A percentile compares a stretch with the other conserved stretches of the same genome.
Evolutionary conservation across 2,113 vertebrate genomes (phyloP).

Genomic region (Vulpes lagopus): DNA sequence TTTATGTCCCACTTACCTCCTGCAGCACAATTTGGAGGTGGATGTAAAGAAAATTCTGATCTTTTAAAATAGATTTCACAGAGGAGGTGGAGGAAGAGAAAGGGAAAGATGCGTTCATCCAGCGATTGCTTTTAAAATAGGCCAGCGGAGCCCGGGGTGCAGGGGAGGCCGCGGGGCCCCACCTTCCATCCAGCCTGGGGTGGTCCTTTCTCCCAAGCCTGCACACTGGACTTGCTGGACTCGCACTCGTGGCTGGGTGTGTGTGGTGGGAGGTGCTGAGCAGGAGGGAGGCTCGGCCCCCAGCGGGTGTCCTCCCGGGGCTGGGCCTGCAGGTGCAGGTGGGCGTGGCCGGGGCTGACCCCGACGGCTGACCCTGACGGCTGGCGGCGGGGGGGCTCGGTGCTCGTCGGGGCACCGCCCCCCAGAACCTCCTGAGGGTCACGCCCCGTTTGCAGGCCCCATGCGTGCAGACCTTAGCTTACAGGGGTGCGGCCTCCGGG

Average conservation of each 20-base stretch:
- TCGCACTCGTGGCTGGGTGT: background rate
- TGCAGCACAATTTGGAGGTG: background rate
- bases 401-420: accelerated
- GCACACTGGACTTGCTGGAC: background rate
- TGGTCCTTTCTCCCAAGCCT: background rate
- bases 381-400: no score
- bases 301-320: accelerated
- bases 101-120: background rate
- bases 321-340: accelerated
- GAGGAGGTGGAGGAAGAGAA: background rate
- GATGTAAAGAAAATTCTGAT: slow-evolving; percentile 58
- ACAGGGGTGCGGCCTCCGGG: accelerated
- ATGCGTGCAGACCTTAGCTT: accelerated
- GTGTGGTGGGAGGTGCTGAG: background rate
- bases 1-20: background rate
- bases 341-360: background rate
- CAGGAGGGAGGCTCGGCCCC: accelerated
- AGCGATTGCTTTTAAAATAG: background rate
- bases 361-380: no score
- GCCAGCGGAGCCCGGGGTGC: background rate
- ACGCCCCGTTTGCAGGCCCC: accelerated
- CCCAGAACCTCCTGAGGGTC: background rate
- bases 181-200: background rate
- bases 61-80: slow-evolving; percentile 70
- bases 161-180: accelerated